phyloP scores from a whole-genome alignment of 2,797 vertebrate genomes.

The Phrynocephalus forsythii region DNA sequence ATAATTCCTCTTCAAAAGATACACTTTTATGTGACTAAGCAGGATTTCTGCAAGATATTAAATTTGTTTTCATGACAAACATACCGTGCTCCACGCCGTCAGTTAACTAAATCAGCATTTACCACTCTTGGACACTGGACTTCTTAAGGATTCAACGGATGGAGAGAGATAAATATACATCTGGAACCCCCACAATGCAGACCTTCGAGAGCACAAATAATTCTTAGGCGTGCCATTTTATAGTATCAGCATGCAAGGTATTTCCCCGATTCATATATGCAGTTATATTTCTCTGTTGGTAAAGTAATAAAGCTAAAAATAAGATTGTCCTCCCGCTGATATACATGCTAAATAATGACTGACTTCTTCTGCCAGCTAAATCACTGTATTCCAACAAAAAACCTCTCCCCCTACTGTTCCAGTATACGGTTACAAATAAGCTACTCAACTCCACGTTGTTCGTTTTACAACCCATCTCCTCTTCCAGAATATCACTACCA shows the following conservation, averaged over 20 bases:
- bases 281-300: background rate
- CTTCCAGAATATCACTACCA: background rate
- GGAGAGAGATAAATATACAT: background rate
- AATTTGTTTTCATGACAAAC: conserved; percentile 55
- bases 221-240: background rate
- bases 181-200: background rate
- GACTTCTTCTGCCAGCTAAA: conserved; percentile 1
- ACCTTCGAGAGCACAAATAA: background rate
- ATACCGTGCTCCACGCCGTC: background rate
- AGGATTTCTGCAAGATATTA: conserved; percentile 66
- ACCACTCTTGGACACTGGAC: background rate
- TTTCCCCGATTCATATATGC: background rate
- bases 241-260: background rate
- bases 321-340: background rate
- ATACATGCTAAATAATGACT: background rate
- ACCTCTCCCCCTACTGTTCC: background rate
- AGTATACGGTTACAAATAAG: background rate
- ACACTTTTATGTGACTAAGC: conserved; percentile 59
- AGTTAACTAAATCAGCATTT: background rate
- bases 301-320: background rate
- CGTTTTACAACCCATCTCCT: background rate
- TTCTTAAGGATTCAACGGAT: too few species aligned
- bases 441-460: background rate
- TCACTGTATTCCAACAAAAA: background rate
- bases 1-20: conserved; percentile 64